Evolutionary conservation across 2,113 vertebrate genomes (phyloP).

Genomic region (Isurus oxyrinchus): DNA sequence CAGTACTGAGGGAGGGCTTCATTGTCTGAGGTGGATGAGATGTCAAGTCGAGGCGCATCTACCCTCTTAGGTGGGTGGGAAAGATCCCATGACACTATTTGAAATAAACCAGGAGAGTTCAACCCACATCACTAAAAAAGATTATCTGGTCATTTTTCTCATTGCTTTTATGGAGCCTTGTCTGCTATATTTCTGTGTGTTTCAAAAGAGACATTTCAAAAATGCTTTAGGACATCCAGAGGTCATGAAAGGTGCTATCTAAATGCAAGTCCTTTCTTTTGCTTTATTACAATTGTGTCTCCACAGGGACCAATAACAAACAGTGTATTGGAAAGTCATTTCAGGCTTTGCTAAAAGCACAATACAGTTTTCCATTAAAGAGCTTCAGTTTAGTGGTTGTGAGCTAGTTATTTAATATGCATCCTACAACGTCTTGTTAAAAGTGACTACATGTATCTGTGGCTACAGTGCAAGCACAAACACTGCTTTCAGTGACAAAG

Average conservation of each 20-base stretch:
- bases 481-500: slow-evolving; percentile 47
- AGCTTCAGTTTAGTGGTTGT: neutral
- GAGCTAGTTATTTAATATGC: neutral
- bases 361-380: neutral
- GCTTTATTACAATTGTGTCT: neutral
- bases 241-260: neutral
- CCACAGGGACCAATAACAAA: neutral
- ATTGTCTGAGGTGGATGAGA: neutral
- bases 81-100: neutral
- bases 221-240: neutral
- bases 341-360: neutral
- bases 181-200: neutral
- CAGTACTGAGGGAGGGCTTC: neutral
- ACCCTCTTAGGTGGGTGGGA: neutral
- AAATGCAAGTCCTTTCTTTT: slow-evolving; percentile 5
- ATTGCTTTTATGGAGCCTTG: neutral
- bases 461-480: neutral
- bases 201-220: neutral
- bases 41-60: neutral
- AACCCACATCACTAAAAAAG: neutral
- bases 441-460: neutral
- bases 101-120: neutral
- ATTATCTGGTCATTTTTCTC: neutral
- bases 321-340: neutral
- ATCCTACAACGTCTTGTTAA: neutral